These are phyloP conservation scores for Anas flavirostris DNA, from an alignment of 2,797 vertebrate species.

Conservation along the genomic window DNA sequence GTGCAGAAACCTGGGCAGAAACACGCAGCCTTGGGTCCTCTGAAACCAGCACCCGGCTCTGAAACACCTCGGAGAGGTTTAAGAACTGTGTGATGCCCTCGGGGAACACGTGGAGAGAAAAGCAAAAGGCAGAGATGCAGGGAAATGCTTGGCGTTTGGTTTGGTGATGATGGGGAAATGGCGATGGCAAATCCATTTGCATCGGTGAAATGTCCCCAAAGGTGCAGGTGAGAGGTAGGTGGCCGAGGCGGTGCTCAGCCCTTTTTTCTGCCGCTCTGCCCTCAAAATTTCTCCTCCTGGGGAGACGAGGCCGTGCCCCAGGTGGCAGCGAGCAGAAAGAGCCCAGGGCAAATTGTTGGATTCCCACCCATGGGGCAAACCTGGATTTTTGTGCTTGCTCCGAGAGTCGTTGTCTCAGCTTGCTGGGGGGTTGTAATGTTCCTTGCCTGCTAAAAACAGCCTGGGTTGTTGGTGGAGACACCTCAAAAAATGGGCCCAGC, in stretches of 20 bases:
- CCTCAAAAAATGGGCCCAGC: not conserved
- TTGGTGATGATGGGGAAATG: not conserved
- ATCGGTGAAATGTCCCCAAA: accelerated
- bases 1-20: not conserved
- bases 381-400: not conserved
- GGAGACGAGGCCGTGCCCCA: not conserved
- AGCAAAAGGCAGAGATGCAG: not conserved
- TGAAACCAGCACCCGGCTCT: not conserved
- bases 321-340: not conserved
- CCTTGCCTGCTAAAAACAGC: not conserved
- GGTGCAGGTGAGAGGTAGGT: accelerated
- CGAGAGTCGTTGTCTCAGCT: not conserved
- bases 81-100: accelerated
- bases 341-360: not conserved
- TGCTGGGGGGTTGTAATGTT: not conserved
- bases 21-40: not conserved
- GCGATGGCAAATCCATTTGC: not conserved
- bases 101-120: not conserved
- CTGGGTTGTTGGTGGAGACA: not conserved
- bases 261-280: not conserved
- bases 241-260: not conserved
- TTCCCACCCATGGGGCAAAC: not conserved
- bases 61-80: not conserved
- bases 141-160: not conserved
- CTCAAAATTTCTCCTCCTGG: not conserved